Evolutionary conservation across 2,113 vertebrate genomes (phyloP), one percentile per base, ranked within the genome.

Genomic region (Ptychochromis oligacanthus): DNA sequence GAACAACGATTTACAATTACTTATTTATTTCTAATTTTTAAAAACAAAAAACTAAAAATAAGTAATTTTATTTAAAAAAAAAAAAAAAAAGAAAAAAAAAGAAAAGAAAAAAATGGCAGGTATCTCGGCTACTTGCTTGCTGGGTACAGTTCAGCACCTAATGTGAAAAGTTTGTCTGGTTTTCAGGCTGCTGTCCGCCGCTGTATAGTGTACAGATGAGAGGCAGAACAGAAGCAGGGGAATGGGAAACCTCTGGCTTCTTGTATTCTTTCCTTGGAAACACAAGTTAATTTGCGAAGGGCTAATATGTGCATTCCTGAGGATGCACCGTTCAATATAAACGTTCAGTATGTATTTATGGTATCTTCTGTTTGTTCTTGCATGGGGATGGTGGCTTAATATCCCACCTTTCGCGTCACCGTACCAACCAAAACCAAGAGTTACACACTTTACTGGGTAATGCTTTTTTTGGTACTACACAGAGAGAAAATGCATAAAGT

Each of bases 271-370:
- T 83, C 22, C 22, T n/a, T 55, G 20, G 10, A 70, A 82, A 85
- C 54, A 74, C 20, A 74, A 1, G 58, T 87, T 92, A 11, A 95
- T 94, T 95, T 94, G 94, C 8, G 90, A 95, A 95, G 94, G 94
- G 94, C 94, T 95, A 94, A 81, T 84, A 88, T 61, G 80, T 89
- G 92, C 83, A 70, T 75, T 81, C 81, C 78, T 31, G 60, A 77
- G 13, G 89, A 82, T 70, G 92, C 90, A 85, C 31, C 9, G 78
- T 91, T 94, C 77, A 76, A 49, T 80, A 49, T 60, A 46, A 88
- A 85, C 64, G 83, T 34, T 72, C 0, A 72, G 14, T 83, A 64
- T 93, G 70, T 92, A 22, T 81, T 55, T 78, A 75, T 82, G 22
- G 56, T 80, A 46, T 79, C 36, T 70, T 70, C 26, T 75, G 75